Percentiles rank a stretch among this genome's conserved stretches.
These are phyloP conservation scores for Lomographa bimaculata DNA, from an alignment of 2,888 invertebrate species.

Conservation along the genomic window DNA sequence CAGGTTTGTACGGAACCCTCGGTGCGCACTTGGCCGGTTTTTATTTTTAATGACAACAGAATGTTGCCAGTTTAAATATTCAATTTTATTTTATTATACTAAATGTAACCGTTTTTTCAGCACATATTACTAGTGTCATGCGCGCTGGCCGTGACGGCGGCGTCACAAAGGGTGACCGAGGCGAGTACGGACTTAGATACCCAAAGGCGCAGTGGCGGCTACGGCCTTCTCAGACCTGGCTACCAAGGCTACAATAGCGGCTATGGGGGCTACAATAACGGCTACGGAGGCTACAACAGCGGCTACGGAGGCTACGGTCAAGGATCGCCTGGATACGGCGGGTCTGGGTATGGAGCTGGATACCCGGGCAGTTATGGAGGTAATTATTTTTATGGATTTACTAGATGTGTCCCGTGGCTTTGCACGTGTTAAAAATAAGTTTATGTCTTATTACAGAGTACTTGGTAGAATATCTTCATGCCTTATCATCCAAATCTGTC, in stretches of 20 bases:
- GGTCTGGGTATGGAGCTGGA: conserved; percentile 31
- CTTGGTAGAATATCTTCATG: too few species aligned
- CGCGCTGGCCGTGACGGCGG: conserved; percentile 51
- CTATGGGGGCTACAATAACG: conserved; percentile 40
- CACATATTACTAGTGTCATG: conserved; percentile 57
- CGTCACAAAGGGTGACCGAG: conserved; percentile 55
- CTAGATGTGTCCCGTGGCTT: too few species aligned
- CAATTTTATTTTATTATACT: too few species aligned
- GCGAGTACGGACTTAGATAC: conserved; percentile 47
- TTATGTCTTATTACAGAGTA: too few species aligned
- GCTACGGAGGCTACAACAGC: conserved; percentile 36
- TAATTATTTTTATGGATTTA: conserved; percentile 35
- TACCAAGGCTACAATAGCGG: conserved; percentile 42
- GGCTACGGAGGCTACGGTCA: conserved; percentile 32
- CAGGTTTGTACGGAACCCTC: too few species aligned
- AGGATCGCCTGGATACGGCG: conserved; percentile 33
- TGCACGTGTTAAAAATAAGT: too few species aligned
- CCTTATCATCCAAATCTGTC: too few species aligned
- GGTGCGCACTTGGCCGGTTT: too few species aligned
- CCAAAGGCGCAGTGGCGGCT: conserved; percentile 60
- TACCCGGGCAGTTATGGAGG: conserved; percentile 32
- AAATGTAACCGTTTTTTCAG: too few species aligned
- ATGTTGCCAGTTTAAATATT: too few species aligned
- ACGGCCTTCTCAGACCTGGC: conserved; percentile 56
- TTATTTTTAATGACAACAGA: too few species aligned